A percentile compares a stretch with the other conserved stretches of the same genome.
phyloP scores from a whole-genome alignment of 2,797 vertebrate genomes.

The Gadopsis marmoratus region DNA sequence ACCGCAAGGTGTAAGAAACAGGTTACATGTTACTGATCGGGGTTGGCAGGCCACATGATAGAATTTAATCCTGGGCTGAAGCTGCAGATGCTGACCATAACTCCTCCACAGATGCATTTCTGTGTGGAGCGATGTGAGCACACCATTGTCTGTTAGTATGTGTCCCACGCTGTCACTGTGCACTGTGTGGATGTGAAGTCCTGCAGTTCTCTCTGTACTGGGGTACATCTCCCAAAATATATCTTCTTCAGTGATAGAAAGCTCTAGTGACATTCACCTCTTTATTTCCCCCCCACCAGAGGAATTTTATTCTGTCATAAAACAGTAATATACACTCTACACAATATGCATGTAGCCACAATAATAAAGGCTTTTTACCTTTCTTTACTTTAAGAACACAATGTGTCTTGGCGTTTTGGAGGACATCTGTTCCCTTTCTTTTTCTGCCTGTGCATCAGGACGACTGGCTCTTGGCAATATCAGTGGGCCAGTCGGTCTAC shows the following conservation, averaged over 20 bases:
- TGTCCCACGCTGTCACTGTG: slow-evolving; percentile 33
- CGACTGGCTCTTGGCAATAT: background rate
- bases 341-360: background rate
- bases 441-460: background rate
- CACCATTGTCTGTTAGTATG: slow-evolving; percentile 24
- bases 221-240: slow-evolving; percentile 30
- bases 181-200: slow-evolving; percentile 12
- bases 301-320: slow-evolving; percentile 10
- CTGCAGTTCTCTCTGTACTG: slow-evolving; percentile 12
- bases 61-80: slow-evolving; percentile 38
- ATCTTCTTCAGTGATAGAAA: slow-evolving; percentile 14
- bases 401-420: background rate
- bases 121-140: slow-evolving; percentile 24
- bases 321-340: background rate
- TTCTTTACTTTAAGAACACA: background rate
- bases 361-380: background rate
- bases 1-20: slow-evolving; percentile 10
- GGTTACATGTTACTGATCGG: slow-evolving; percentile 34
- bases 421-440: background rate
- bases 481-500: too few relatives aligned
- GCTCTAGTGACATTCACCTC: slow-evolving; percentile 18
- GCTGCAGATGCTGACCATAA: slow-evolving; percentile 38
- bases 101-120: slow-evolving; percentile 33
- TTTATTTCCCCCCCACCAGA: background rate
- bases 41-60: slow-evolving; percentile 46